phyloP scores from a whole-genome alignment of 2,888 invertebrate genomes.

The Xylophagus ater region DNA sequence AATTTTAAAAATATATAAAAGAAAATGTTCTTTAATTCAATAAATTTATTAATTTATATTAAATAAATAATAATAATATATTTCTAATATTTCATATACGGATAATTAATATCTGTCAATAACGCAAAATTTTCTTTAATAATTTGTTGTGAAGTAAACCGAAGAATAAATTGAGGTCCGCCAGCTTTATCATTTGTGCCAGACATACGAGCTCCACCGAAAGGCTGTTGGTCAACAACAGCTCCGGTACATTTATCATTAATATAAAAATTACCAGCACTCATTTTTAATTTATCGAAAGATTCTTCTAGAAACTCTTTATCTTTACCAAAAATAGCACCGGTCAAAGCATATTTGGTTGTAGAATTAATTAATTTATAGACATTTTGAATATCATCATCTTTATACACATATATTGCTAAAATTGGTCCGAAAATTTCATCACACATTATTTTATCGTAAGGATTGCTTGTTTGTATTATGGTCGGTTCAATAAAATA shows the following conservation, averaged over 20 bases:
- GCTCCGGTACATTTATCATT: constrained; percentile 98
- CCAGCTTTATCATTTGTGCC: constrained; percentile 99
- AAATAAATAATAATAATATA: no score
- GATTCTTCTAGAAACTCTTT: constrained; percentile 60
- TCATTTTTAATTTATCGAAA: constrained; percentile 64
- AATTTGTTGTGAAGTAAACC: constrained; percentile 85
- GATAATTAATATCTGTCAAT: constrained; percentile 65
- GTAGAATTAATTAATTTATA: constrained; percentile 61
- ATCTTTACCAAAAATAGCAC: constrained; percentile 82
- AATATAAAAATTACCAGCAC: constrained; percentile 93
- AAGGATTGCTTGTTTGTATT: constrained; percentile 68
- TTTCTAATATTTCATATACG: constrained; percentile 86
- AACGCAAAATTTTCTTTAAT: constrained; percentile 87
- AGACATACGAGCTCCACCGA: constrained; percentile 88
- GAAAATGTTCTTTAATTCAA: no score
- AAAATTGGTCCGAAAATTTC: constrained; percentile 96
- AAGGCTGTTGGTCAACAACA: constrained; percentile 96
- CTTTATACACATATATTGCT: constrained; percentile 78
- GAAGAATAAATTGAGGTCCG: constrained; percentile 81
- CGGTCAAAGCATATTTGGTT: constrained; percentile 85
- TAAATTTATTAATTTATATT: no score
- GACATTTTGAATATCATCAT: constrained; percentile 53
- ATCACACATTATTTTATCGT: constrained; percentile 72
- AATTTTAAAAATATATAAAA: no score
- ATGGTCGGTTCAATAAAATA: constrained; percentile 94